Evolutionary conservation across 2,113 vertebrate genomes (phyloP).

Genomic region (Pyxicephalus adspersus): DNA sequence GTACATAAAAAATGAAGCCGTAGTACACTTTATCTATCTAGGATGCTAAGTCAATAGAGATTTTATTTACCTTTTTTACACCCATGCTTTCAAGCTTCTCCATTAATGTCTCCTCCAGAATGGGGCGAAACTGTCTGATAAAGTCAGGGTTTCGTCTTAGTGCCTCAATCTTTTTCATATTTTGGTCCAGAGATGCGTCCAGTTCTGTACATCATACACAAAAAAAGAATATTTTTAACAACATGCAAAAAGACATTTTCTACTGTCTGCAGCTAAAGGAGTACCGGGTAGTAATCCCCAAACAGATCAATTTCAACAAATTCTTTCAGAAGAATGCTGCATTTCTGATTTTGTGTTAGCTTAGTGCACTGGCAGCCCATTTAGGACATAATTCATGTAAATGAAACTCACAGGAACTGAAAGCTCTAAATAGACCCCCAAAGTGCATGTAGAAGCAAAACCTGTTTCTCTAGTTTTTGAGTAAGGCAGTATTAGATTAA

Average conservation of each 20-base stretch:
- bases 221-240: not conserved
- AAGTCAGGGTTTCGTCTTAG: slow-evolving; percentile 62
- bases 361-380: too few relatives aligned
- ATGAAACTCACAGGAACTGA: too few relatives aligned
- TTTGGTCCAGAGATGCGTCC: slow-evolving; percentile 32
- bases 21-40: not conserved
- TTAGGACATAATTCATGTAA: too few relatives aligned
- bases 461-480: too few relatives aligned
- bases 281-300: too few relatives aligned
- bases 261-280: too few relatives aligned
- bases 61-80: slow-evolving; percentile 59
- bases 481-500: too few relatives aligned
- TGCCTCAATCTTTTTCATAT: slow-evolving; percentile 57
- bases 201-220: slow-evolving; percentile 43
- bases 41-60: not conserved
- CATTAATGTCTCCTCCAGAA: slow-evolving; percentile 68
- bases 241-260: not conserved
- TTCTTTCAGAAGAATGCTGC: too few relatives aligned
- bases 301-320: too few relatives aligned
- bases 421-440: too few relatives aligned
- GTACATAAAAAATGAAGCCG: not conserved
- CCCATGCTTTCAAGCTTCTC: slow-evolving; percentile 72
- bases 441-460: too few relatives aligned
- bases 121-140: slow-evolving; percentile 62
- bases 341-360: too few relatives aligned